A percentile compares a stretch with the other conserved stretches of the same genome.
phyloP scores from a whole-genome alignment of 2,797 vertebrate species.

The Phoebastria nigripes region DNA sequence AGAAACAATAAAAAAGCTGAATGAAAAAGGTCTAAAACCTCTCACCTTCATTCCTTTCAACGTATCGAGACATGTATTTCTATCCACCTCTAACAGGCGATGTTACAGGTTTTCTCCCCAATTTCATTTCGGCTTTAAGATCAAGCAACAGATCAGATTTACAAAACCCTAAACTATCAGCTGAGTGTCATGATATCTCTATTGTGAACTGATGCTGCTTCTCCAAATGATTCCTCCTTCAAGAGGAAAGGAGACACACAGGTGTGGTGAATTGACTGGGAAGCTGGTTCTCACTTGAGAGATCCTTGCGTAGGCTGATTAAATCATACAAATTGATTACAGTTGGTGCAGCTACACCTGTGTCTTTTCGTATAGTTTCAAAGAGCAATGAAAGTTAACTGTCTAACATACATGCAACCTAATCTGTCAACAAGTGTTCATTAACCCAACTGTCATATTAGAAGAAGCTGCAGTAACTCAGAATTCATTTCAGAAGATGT shows the following conservation, averaged over 20 bases:
- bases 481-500: neutral
- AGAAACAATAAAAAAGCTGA: neutral
- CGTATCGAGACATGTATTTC: neutral
- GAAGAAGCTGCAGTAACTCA: neutral
- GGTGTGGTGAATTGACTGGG: neutral
- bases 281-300: neutral
- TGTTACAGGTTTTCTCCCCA: neutral
- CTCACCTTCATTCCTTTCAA: neutral
- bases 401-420: neutral
- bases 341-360: neutral
- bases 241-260: neutral
- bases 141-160: neutral
- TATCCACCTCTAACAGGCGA: neutral
- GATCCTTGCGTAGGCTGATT: neutral
- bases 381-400: neutral
- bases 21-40: neutral
- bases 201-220: neutral
- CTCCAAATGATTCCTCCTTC: neutral
- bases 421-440: neutral
- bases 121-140: neutral
- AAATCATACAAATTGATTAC: neutral
- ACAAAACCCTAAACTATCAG: neutral
- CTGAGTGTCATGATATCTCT: neutral
- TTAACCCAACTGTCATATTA: neutral
- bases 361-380: neutral